Conservation (phyloP, 2,113 vertebrate genomes). For the Lepisosteus oculatus region DNA sequence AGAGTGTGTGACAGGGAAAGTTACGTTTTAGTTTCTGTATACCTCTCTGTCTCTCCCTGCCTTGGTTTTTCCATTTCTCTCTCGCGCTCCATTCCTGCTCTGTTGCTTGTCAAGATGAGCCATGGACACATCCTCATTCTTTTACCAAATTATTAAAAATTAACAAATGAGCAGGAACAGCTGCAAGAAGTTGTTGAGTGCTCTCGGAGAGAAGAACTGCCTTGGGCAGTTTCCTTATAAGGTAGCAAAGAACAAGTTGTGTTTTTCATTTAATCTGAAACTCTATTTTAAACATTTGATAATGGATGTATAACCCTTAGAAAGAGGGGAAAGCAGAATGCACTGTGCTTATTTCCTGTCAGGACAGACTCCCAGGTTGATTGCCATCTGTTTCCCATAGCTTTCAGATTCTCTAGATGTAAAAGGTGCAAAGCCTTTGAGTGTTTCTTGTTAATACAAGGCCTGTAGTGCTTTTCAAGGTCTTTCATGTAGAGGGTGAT, state of each 20-base stretch:
- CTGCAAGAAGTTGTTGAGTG: background rate
- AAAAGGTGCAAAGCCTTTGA: constrained; percentile 3
- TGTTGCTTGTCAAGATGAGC: background rate
- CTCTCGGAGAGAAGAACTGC: no score
- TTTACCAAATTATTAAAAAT: background rate
- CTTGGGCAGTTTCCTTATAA: no score
- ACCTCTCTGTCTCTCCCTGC: background rate
- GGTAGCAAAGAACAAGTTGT: no score
- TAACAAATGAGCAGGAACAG: background rate
- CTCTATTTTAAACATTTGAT: no score
- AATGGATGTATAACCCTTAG: no score
- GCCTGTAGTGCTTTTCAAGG: background rate
- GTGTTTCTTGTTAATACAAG: background rate
- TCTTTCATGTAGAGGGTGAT: constrained; percentile 6
- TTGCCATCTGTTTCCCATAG: constrained; percentile 8
- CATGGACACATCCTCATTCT: background rate
- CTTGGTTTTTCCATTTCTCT: background rate
- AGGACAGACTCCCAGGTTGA: background rate
- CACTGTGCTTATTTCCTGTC: background rate
- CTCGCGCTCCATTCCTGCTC: no score
- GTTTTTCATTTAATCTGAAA: no score
- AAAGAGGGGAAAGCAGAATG: no score
- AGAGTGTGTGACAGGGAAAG: background rate
- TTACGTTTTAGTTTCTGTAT: background rate
- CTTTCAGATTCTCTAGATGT: background rate